Evolutionary conservation across 2,888 invertebrate species (phyloP), one percentile per base, ranked within the genome.

Genomic region (Clepsis dumicolana): DNA sequence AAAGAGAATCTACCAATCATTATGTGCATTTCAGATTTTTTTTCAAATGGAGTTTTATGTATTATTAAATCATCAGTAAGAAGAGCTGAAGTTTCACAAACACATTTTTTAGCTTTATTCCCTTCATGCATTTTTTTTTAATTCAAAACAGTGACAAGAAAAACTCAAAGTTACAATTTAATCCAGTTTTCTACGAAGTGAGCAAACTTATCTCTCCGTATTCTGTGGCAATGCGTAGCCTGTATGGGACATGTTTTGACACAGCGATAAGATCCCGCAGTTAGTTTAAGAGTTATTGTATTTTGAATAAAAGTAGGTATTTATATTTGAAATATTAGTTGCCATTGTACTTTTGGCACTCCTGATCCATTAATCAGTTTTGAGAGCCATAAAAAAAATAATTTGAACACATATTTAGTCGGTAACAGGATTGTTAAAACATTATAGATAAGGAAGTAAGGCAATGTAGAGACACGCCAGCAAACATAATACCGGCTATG

Each of bases 191-290:
- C 4, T 4, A 52, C 12, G 27, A 35, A 67, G 56, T 57, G 62
- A 62, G 27, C 41, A 10, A 29, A n/a, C 67, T 67, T 48, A 2
- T 14, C n/a, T 2, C 8, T 29, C 14, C 50, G 14, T 67, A 57
- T 38, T 50, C 67, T 67, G 67, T 41, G 25, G 35, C 25, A 50
- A 66, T 76, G 78, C 76, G 77, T 76, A 73, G 72, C 77, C 74
- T 75, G 80, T 79, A 81, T 77, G 81, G 87, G 85, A 85, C 80
- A 73, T 81, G 83, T 82, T 86, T 80, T 87, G 90, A 90, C 86
- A 84, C 82, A 77, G 77, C 80, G 89, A 91, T 92, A 91, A 90
- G 86, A 84, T 83, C 83, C 73, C 65, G 64, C 73, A 74, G 72
- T 71, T 73, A 74, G 74, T 77, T 75, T 74, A 85, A 84, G 83